Base-by-base conservation (phyloP, 1,140 invertebrate genomes). In the Cylas formicarius region DNA sequence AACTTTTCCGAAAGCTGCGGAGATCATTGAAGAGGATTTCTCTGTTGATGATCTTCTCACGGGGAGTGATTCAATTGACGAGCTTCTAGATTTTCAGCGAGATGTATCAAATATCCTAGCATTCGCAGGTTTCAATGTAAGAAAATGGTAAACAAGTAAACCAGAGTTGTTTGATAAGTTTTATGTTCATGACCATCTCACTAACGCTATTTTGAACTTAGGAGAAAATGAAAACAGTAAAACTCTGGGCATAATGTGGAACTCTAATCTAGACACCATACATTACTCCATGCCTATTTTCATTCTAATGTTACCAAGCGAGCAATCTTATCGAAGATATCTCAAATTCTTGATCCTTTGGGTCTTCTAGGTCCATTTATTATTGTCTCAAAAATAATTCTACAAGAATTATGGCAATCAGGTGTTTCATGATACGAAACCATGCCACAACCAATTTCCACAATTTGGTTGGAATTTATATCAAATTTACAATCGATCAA, bases 61-160 rank as follows among this genome's bases (percentile, higher is more conserved):
- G 3, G 50, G 46, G 9, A 48, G 47, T 8, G 34, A 59, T 29
- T 33, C 8, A 3, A 8, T 43, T 6, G 42, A 49, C 23, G n/a
- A 49, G 13, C 57, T 61, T 7, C 10, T 18, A 13, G 19, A 26
- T 21, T 21, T 36, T 5, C 24, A 22, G n/a, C 55, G 48, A 11
- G 53, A 40, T 5, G 36, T 5, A 8, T 27, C 4, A 26, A 28
- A 14, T 8, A 36, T 48, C 14, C 18, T 45, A 24, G 11, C 27
- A 18, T 18, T 11, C 10, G 48, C 18, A 2, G 27, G 34, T 19
- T 63, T 71, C 28, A n/a, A 58, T 27, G 44, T 67, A 17, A 45
- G 60, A 33, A 69, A 69, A 58, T 70, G 66, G 64, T 41, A 40
- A 2, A 56, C 53, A 0, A 67, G 65, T 38, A 40, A 42, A 31